Base-by-base conservation (phyloP, 92 coral and sea anemone genomes). In the Porites rus region DNA sequence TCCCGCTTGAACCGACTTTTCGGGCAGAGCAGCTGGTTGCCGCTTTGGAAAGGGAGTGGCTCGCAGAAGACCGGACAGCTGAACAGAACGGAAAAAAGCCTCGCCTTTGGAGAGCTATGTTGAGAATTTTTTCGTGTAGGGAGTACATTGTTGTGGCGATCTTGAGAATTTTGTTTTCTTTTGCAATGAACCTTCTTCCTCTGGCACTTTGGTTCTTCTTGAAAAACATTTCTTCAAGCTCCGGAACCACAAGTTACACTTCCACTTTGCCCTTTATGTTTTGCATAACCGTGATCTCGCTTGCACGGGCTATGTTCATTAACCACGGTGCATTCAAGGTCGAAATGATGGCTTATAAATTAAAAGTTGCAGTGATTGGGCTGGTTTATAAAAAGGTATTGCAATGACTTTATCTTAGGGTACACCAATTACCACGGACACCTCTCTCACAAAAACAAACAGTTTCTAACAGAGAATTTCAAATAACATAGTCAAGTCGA, bases 301-400 rank as follows among this genome's bases (percentile, higher is more conserved):
- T 65, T 21, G n/a, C 64, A 21, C 65, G 74, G 0, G 46, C 84
- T 8, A n/a, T 79, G 7, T 20, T 21, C 6, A 2, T 54, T 11
- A 20, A 17, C 7, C 84, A 79, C 1, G 74, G 72, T 1, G 8
- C 4, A 0, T 67, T 64, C 21, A 63, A 22, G 22, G 58, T 43
- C 4, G 56, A 79, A 12, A 51, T 64, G 84, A 2, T 46, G 21
- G 46, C 59, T 8, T 6, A 38, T 73, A 62, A 31, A 43, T 3
- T 79, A 2, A 79, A 65, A 46, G 84, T 46, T 19, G 84, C 84
- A 46, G 19, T 67, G 10, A 51, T 64, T 79, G 84, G 84, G 16
- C 73, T 79, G 17, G 63, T 79, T 1, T 79, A 65, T 65, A 79
- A 79, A 79, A 79, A 79, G 84, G 84, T 79, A 78, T 14, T 54